Evolutionary conservation across 2,888 invertebrate species (phyloP), one percentile per base, ranked within the genome.

Genomic region (Ormyrus pomaceus): DNA sequence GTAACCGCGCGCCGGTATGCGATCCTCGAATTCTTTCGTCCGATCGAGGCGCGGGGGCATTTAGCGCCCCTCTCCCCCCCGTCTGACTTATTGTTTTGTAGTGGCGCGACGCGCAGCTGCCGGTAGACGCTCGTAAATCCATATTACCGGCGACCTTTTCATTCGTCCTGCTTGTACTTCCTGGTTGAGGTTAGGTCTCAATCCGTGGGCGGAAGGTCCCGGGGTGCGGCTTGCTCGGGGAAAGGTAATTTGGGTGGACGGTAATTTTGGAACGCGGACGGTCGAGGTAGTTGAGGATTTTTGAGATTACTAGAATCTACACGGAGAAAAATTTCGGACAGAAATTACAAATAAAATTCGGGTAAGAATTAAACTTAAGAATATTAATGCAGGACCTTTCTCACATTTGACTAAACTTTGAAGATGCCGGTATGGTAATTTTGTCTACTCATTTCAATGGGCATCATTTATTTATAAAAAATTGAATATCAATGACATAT

Each of bases 21-120:
- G 68, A 53, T 75, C 75, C 19, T 68, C 45, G 66, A 68, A 68
- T 75, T 68, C 75, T 75, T 75, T 46, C 11, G 61, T 53, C 3
- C 68, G 59, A 65, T 65, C 51, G 56, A 56, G 34, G 34, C 65
- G 64, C 53, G 53, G 13, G 55, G 48, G 50, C 65, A 34, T 56
- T 61, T 72, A 62, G 53, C 72, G 53, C 53, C 73, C 46, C 13
- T 13, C 64, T 45, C 13, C 62, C 62, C 62, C 0, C 34, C 4
- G 34, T 5, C 48, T 53, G 72, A 45, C 64, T 64, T 73, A 73
- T 73, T 62, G 72, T 72, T 64, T 64, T 55, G 62, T 64, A 9
- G 34, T 7, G 13, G 55, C 64, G 45, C 46, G 13, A 53, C 8
- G 51, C 62, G n/a, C 34, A 34, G 34, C 34, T 13, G n/a, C 50